These are phyloP conservation scores for Seira ritae DNA, from an alignment of 2,888 invertebrate species.

Conservation along the genomic window DNA sequence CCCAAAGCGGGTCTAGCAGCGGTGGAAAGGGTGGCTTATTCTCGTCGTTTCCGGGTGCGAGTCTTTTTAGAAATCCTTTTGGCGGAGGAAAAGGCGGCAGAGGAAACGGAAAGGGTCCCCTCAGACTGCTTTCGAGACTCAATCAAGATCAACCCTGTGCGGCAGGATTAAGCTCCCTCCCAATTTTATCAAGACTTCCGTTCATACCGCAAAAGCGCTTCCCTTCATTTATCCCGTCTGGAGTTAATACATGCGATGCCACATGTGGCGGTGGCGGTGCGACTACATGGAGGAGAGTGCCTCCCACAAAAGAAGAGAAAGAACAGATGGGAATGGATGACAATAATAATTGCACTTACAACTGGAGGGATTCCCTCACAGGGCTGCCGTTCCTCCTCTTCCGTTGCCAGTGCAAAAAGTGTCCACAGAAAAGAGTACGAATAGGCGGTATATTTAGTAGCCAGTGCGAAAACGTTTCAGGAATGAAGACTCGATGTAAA, in stretches of 20 bases:
- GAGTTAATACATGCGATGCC: constrained; percentile 44
- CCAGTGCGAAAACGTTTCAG: constrained; percentile 44
- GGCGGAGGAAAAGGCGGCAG: constrained; percentile 24
- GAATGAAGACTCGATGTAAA: constrained; percentile 38
- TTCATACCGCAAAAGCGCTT: constrained; percentile 27
- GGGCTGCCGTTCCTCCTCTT: constrained; percentile 37
- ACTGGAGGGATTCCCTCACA: constrained; percentile 36
- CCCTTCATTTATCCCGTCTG: constrained; percentile 37
- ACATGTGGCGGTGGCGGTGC: constrained; percentile 29
- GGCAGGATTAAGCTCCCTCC: constrained; percentile 25
- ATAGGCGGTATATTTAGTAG: constrained; percentile 27
- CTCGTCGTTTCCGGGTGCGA: background rate
- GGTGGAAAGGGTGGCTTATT: constrained; percentile 15
- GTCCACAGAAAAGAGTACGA: constrained; percentile 27
- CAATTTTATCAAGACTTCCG: constrained; percentile 25
- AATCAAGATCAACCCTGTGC: constrained; percentile 40
- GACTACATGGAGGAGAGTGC: constrained; percentile 7
- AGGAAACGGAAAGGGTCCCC: background rate
- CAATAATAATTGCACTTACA: constrained; percentile 32
- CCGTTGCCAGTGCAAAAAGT: constrained; percentile 37
- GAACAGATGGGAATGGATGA: constrained; percentile 24
- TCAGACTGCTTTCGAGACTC: constrained; percentile 8
- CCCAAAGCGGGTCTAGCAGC: background rate
- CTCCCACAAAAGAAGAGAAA: constrained; percentile 29
- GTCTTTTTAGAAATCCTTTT: constrained; percentile 35